Conservation (phyloP, 2,113 vertebrate species). For the Petaurus breviceps region DNA sequence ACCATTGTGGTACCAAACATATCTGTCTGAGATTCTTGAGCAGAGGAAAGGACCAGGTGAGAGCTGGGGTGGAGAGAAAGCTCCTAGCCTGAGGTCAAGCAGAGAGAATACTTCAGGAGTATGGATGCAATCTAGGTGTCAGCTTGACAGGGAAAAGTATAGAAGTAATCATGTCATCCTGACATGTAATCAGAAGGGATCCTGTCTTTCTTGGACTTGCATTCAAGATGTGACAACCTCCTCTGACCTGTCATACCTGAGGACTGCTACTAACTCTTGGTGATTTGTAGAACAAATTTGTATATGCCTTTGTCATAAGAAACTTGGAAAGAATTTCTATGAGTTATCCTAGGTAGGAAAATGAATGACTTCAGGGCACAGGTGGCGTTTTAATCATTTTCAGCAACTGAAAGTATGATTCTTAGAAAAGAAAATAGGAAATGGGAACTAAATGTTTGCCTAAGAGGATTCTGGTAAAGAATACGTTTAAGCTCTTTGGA, state of each 20-base stretch:
- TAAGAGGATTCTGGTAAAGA: background rate
- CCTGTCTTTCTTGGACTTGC: background rate
- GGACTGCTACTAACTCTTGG: background rate
- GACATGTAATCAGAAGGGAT: background rate
- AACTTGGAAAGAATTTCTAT: background rate
- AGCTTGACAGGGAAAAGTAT: background rate
- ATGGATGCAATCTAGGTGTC: background rate
- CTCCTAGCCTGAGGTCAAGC: background rate
- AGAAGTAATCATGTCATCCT: background rate
- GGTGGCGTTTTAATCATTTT: background rate
- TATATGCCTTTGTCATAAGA: background rate
- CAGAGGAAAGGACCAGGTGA: background rate
- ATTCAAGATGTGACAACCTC: background rate
- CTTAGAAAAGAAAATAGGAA: background rate
- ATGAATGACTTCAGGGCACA: background rate
- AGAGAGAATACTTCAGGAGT: background rate
- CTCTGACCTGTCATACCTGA: background rate
- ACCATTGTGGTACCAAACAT: background rate
- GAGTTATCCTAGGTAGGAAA: background rate
- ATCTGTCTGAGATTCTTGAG: background rate
- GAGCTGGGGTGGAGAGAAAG: background rate
- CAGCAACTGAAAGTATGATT: background rate
- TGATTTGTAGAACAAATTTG: background rate
- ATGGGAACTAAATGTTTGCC: background rate
- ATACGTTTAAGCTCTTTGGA: background rate